A percentile compares a stretch with the other conserved stretches of the same genome.
Evolutionary conservation across 2,797 vertebrate species (phyloP).

Genomic region (Tamandua tetradactyla): DNA sequence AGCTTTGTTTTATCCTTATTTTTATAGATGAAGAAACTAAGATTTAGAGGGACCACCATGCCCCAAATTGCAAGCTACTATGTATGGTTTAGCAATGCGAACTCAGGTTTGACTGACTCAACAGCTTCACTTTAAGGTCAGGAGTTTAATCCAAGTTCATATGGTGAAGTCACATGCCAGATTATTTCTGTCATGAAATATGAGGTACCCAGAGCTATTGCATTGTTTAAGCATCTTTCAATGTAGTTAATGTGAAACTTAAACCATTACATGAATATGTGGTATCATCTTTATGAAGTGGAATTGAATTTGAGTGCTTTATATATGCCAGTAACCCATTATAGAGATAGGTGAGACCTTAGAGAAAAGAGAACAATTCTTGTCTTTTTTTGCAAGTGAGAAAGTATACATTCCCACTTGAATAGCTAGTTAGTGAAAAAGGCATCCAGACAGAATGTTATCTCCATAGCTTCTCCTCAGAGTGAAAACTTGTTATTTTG

Average conservation of each 20-base stretch:
- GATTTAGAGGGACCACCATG: neutral
- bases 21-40: neutral
- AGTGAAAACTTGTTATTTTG: neutral
- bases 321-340: neutral
- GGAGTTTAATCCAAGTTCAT: neutral
- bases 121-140: neutral
- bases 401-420: neutral
- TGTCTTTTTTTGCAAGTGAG: neutral
- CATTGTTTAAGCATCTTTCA: neutral
- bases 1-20: neutral
- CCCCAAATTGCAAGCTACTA: neutral
- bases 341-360: neutral
- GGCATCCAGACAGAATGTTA: neutral
- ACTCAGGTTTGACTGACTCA: neutral
- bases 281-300: neutral
- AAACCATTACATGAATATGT: neutral
- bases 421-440: neutral
- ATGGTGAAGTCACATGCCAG: neutral
- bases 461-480: neutral
- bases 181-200: neutral
- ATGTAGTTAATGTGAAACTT: neutral
- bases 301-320: neutral
- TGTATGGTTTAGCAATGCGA: neutral
- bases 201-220: neutral
- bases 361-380: neutral